Evolutionary conservation across 2,888 invertebrate genomes (phyloP), one percentile per base, ranked within the genome.

Genomic region (Polyommatus iphigenia): DNA sequence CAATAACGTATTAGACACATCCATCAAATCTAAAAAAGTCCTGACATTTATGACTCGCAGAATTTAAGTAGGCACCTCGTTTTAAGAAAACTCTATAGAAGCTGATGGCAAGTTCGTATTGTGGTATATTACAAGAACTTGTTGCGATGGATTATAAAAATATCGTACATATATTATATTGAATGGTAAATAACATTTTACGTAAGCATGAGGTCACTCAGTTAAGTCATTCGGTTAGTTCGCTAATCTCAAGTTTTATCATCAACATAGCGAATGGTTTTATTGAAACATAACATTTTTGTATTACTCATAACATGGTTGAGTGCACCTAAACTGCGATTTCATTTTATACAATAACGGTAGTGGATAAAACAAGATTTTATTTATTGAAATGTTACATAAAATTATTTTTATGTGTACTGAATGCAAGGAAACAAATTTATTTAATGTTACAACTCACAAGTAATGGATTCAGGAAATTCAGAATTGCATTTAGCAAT

Each of bases 381-480:
- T 24, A 13, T 62, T 62, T 62, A 24, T 24, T 24, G 24, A 62
- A 62, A 62, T 62, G 62, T 62, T 62, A 62, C 62, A 62, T n/a
- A n/a, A n/a, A n/a, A n/a, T n/a, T n/a, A n/a, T n/a, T 20, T 20
- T 62, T 62, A 24, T 62, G 20, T 20, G 54, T 54, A 54, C 54
- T 18, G 5, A 62, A 24, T 62, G 10, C 24, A 62, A 4, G 24
- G 62, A 10, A 62, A 62, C 24, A 24, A 62, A 62, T 24, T 13
- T 62, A 46, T 62, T 10, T 29, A 67, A 67, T 32, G 18, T 18
- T 5, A 29, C 5, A 67, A 67, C 15, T 18, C 13, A 29, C 5
- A 67, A 67, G 29, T 67, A 67, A 67, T 6, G 29, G 29, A 15
- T 67, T 32, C 29, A 18, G 67, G 29, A 67, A 67, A 67, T 67